Percentiles rank a stretch among this genome's conserved stretches.
These are phyloP conservation scores for Aphidius colemani DNA, from an alignment of 2,888 invertebrate genomes.

Conservation along the genomic window DNA sequence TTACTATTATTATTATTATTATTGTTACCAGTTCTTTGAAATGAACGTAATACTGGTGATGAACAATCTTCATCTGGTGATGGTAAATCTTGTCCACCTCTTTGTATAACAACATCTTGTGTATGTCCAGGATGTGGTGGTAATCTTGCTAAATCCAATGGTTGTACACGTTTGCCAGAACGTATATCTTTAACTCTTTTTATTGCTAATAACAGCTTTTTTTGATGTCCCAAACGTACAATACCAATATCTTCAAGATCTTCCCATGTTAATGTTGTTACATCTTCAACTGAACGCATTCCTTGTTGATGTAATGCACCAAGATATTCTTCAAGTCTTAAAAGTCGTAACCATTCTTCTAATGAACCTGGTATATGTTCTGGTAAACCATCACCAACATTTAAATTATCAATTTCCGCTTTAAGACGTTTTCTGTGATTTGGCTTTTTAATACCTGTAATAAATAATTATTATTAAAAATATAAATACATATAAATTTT, in stretches of 20 bases:
- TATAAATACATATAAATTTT: background rate
- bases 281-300: slow-evolving; percentile 91
- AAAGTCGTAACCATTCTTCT: slow-evolving; percentile 91
- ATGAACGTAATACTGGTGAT: slow-evolving; percentile 56
- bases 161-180: slow-evolving; percentile 74
- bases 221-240: slow-evolving; percentile 94
- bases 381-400: slow-evolving; percentile 92
- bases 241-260: slow-evolving; percentile 98
- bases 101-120: slow-evolving; percentile 59
- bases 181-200: slow-evolving; percentile 94
- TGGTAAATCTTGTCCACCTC: slow-evolving; percentile 54
- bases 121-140: slow-evolving; percentile 61
- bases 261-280: slow-evolving; percentile 96
- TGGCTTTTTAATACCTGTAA: slow-evolving; percentile 85
- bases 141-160: slow-evolving; percentile 63
- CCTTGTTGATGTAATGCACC: slow-evolving; percentile 89
- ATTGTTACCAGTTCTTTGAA: slow-evolving; percentile 44
- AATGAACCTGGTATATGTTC: slow-evolving; percentile 92
- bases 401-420: slow-evolving; percentile 92
- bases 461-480: background rate
- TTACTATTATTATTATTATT: too few relatives aligned
- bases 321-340: slow-evolving; percentile 91
- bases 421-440: slow-evolving; percentile 95
- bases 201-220: slow-evolving; percentile 95
- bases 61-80: slow-evolving; percentile 59